Percentiles rank a stretch among this genome's conserved stretches.
Evolutionary conservation across 2,888 invertebrate genomes (phyloP).

Genomic region (Rotaria magnacalcarata): DNA sequence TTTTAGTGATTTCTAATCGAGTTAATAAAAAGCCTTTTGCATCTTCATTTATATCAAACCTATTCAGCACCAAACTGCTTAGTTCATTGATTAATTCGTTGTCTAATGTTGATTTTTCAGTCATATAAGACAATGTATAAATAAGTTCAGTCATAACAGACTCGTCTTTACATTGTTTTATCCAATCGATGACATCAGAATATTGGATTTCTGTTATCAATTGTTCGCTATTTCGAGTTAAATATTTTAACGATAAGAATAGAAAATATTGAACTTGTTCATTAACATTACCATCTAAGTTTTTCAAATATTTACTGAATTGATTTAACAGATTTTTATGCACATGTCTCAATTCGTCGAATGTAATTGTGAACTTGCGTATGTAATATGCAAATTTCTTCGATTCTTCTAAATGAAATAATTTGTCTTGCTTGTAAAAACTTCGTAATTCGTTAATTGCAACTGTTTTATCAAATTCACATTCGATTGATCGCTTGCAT

Average conservation of each 20-base stretch:
- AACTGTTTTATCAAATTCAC: slow-evolving; percentile 17
- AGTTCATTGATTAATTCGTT: slow-evolving; percentile 25
- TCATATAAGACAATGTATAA: not conserved
- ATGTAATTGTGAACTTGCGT: slow-evolving; percentile 20
- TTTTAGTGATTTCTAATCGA: not conserved
- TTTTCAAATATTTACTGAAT: not conserved
- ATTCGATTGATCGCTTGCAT: slow-evolving; percentile 4
- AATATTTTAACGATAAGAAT: not conserved
- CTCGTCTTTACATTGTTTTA: not conserved
- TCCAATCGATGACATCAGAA: not conserved
- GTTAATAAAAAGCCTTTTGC: not conserved
- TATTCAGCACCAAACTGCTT: not conserved
- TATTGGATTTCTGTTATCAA: not conserved
- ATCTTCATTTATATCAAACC: not conserved
- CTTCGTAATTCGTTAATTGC: not conserved
- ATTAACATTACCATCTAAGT: not conserved
- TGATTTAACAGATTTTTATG: not conserved
- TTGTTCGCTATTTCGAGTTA: slow-evolving; percentile 27
- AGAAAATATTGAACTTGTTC: slow-evolving; percentile 2
- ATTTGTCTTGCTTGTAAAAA: not conserved
- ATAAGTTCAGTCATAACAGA: not conserved
- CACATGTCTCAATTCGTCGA: not conserved
- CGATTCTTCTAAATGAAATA: slow-evolving; percentile 1
- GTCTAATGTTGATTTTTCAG: slow-evolving; percentile 14
- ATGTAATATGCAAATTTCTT: slow-evolving; percentile 17